Base-by-base conservation (phyloP, 2,113 vertebrate genomes). In the Gobiocypris rarus region DNA sequence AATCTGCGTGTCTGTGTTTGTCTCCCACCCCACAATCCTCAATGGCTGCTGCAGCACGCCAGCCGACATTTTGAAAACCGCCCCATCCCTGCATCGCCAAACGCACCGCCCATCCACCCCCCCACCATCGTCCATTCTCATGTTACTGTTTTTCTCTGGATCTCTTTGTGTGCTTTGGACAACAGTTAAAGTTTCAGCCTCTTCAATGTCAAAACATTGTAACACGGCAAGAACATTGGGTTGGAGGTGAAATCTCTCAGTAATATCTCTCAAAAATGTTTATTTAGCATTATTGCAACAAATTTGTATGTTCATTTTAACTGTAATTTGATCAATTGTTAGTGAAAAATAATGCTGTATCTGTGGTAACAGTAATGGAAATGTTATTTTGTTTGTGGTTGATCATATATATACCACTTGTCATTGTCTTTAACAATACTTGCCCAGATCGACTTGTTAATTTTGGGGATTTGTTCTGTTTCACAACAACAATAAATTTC, bases 91-190 rank as follows among this genome's bases (percentile, higher is more conserved):
- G 63, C 63, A 56, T 81, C 65, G 28, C 63, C 45, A 11, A 28
- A 50, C 14, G 48, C 14, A 50, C 48, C 48, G 14, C 48, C 48
- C 7, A 15, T 17, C 52, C 17, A 6, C 52, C 52, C 67, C 34
- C 8, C 76, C 54, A 87, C 91, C 24, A 86, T 43, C 56, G 8
- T 82, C 85, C 78, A 52, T 52, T 89, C 92, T 94, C 91, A 90
- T 90, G 86, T 94, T 92, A 92, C 92, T 84, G 90, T 87, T 92
- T 91, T 93, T 91, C 76, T 91, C 89, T 85, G 88, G 88, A 90
- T 92, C 90, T 92, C 82, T 91, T 87, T 93, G 90, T 92, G 90
- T 61, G 87, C 89, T 67, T 59, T 86, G 78, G 89, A 89, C 90
- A 93, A 92, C 89, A 91, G 89, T 91, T 92, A 91, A 88, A 88